Percentiles rank a stretch among this genome's conserved stretches.
Conservation (phyloP, 2,113 vertebrate species). For the Phylloscopus whistleri region DNA sequence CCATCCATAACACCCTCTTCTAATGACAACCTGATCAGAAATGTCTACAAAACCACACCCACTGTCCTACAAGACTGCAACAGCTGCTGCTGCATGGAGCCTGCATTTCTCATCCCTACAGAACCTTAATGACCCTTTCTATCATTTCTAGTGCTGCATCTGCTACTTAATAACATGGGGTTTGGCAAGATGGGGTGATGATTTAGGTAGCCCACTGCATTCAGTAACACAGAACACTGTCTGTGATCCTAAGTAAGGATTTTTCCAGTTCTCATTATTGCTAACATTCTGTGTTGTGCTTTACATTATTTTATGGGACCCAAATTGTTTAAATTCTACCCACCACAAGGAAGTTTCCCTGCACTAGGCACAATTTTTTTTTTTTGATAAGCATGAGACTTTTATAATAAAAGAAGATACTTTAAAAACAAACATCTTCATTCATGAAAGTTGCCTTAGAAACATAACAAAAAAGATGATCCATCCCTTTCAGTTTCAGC, state of each 20-base stretch:
- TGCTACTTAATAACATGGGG: neutral
- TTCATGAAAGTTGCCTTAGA: neutral
- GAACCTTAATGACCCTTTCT: neutral
- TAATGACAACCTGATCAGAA: neutral
- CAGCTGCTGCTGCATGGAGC: neutral
- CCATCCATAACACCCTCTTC: neutral
- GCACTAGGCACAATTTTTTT: neutral
- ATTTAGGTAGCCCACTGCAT: neutral
- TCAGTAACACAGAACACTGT: neutral
- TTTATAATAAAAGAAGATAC: neutral
- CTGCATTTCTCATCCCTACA: neutral
- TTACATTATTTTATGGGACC: neutral
- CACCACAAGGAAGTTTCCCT: neutral
- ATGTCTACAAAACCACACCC: neutral
- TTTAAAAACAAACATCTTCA: neutral
- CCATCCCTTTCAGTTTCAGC: neutral
- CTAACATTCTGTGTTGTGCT: neutral
- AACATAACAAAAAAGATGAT: neutral
- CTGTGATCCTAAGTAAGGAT: neutral
- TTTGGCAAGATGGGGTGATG: neutral
- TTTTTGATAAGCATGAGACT: neutral
- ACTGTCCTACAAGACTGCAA: neutral
- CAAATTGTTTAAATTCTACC: neutral
- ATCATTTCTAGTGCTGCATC: neutral
- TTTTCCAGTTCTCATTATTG: neutral